phyloP scores from a whole-genome alignment of 1,140 invertebrate genomes.

The Drosophila sturtevanti region DNA sequence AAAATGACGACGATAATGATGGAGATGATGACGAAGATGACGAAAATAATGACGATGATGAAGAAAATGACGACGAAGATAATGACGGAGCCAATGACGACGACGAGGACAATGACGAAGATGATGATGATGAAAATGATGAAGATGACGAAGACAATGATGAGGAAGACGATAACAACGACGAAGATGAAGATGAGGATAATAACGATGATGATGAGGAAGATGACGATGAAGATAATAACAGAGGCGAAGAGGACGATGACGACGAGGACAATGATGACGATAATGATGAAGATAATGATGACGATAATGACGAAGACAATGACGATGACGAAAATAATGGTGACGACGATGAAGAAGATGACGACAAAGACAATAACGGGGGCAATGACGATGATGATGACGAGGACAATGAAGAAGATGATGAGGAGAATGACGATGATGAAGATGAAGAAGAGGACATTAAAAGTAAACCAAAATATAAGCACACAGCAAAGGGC shows the following conservation, averaged over 20 bases:
- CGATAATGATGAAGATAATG: constrained; percentile 60
- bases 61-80: constrained; percentile 29
- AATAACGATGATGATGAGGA: constrained; percentile 20
- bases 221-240: constrained; percentile 20
- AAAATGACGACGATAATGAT: constrained; percentile 66
- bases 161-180: constrained; percentile 25
- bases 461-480: constrained; percentile 61
- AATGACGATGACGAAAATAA: constrained; percentile 44
- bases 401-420: constrained; percentile 13
- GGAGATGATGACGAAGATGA: constrained; percentile 47
- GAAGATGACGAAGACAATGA: constrained; percentile 52
- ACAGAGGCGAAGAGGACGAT: constrained; percentile 17
- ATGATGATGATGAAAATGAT: constrained; percentile 80
- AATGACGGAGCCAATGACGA: constrained; percentile 25
- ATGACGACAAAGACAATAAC: constrained; percentile 32
- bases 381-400: constrained; percentile 22
- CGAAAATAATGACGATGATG: constrained; percentile 15
- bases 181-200: constrained; percentile 19
- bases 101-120: constrained; percentile 54
- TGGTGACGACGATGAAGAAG: constrained; percentile 21
- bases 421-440: constrained; percentile 63
- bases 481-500: constrained; percentile 64
- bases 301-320: constrained; percentile 77
- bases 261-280: constrained; percentile 53
- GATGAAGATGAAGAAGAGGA: constrained; percentile 83